These are phyloP conservation scores for Anguilla marmorata DNA, from an alignment of 2,797 vertebrate genomes.

Conservation along the genomic window DNA sequence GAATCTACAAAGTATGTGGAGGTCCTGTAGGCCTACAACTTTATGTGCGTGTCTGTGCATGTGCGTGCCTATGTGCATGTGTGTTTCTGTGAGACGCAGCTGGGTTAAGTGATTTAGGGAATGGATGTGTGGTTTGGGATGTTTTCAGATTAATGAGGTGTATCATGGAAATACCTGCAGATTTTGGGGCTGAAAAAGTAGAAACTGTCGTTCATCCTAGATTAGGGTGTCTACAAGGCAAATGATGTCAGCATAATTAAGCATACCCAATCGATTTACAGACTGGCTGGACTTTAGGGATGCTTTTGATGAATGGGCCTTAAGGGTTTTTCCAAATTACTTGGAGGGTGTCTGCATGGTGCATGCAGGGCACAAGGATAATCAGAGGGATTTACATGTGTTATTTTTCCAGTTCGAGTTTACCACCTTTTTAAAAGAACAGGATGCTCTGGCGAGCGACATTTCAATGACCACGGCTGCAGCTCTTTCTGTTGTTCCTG, in stretches of 20 bases:
- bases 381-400: not conserved
- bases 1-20: not conserved
- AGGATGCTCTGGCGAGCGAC: not conserved
- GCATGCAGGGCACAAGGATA: not conserved
- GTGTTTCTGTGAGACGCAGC: not conserved
- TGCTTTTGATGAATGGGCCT: slow-evolving; percentile 39
- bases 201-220: slow-evolving; percentile 23
- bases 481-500: slow-evolving; percentile 22
- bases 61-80: not conserved
- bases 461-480: slow-evolving; percentile 8
- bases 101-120: slow-evolving; percentile 45
- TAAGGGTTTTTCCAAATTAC: slow-evolving; percentile 17
- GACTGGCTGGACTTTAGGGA: slow-evolving; percentile 27
- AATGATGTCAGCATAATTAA: slow-evolving; percentile 50
- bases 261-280: slow-evolving; percentile 45
- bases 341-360: not conserved
- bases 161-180: slow-evolving; percentile 43
- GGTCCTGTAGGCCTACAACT: not conserved
- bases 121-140: slow-evolving; percentile 28
- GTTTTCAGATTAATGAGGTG: slow-evolving; percentile 36
- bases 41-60: not conserved
- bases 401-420: not conserved
- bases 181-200: slow-evolving; percentile 19
- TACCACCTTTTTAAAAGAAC: not conserved
- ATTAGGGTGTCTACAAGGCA: slow-evolving; percentile 42